Evolutionary conservation across 2,113 vertebrate genomes (phyloP).

Genomic region (Elephas maximus): DNA sequence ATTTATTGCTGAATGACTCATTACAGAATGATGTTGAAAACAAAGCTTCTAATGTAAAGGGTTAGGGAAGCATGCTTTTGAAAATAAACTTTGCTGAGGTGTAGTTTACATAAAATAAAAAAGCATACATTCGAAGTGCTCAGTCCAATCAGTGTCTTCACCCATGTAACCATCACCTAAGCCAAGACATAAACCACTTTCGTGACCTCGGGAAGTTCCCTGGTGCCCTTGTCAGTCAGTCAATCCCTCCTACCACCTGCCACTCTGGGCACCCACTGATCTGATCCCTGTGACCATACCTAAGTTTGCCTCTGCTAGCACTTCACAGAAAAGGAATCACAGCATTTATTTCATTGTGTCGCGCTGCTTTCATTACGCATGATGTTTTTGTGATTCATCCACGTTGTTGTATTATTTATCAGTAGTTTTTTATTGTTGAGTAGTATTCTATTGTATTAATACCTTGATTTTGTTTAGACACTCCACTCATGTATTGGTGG

Average conservation of each 20-base stretch:
- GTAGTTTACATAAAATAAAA: background rate
- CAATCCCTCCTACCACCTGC: background rate
- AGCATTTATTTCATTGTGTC: background rate
- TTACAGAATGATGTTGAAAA: background rate
- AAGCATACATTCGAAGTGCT: background rate
- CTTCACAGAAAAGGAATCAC: background rate
- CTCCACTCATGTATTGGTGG: background rate
- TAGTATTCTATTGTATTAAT: background rate
- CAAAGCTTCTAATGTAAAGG: conserved; percentile 1
- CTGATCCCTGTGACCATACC: background rate
- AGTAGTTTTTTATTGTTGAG: background rate
- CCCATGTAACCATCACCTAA: background rate
- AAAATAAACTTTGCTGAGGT: conserved; percentile 38
- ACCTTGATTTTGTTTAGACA: background rate
- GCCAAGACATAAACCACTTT: background rate
- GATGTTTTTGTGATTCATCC: background rate
- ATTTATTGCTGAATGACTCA: conserved; percentile 51
- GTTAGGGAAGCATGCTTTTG: conserved; percentile 25
- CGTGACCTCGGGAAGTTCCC: background rate
- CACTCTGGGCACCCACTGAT: background rate
- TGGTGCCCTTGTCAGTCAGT: background rate
- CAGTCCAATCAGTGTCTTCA: background rate
- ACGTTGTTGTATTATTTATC: background rate
- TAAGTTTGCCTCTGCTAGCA: background rate
- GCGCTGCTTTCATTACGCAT: background rate